A percentile compares a stretch with the other conserved stretches of the same genome.
Conservation (phyloP, 2,113 vertebrate genomes). For the Brachyhypopomus occidentalis region DNA sequence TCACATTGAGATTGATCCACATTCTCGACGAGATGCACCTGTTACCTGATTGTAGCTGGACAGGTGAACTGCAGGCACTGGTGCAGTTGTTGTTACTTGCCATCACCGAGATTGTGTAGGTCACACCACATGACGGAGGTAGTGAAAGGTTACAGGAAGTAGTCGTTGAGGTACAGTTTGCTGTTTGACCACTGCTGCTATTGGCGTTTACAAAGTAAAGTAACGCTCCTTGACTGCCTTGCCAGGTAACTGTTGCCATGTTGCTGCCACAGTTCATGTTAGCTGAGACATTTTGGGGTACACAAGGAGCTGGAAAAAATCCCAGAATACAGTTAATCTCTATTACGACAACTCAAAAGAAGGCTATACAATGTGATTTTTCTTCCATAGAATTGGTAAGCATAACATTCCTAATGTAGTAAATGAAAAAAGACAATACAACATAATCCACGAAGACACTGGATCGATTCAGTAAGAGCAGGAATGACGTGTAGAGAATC, state of each 20-base stretch:
- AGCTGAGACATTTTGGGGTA: slow-evolving; percentile 25
- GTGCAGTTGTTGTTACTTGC: slow-evolving; percentile 44
- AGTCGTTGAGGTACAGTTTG: slow-evolving; percentile 45
- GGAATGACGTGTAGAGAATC: not conserved
- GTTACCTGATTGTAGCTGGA: slow-evolving; percentile 46
- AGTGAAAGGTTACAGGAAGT: slow-evolving; percentile 46
- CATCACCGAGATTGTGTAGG: slow-evolving; percentile 44
- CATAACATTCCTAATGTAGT: no score
- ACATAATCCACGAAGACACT: not conserved
- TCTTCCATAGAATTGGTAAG: no score
- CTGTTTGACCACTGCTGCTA: slow-evolving; percentile 29
- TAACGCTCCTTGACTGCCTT: slow-evolving; percentile 30
- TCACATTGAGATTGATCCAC: not conserved
- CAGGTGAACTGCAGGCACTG: slow-evolving; percentile 31
- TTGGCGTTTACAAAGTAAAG: slow-evolving; percentile 42
- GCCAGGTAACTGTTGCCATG: slow-evolving; percentile 45
- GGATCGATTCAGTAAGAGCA: not conserved
- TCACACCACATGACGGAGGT: slow-evolving; percentile 45
- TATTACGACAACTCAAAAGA: no score
- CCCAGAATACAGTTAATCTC: not conserved
- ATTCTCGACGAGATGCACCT: not conserved
- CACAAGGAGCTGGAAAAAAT: slow-evolving; percentile 40
- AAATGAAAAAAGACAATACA: no score
- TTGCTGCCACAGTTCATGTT: slow-evolving; percentile 44
- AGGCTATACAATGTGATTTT: no score